Evolutionary conservation across 2,888 invertebrate genomes (phyloP).

Genomic region (Eumerus sabulonum): DNA sequence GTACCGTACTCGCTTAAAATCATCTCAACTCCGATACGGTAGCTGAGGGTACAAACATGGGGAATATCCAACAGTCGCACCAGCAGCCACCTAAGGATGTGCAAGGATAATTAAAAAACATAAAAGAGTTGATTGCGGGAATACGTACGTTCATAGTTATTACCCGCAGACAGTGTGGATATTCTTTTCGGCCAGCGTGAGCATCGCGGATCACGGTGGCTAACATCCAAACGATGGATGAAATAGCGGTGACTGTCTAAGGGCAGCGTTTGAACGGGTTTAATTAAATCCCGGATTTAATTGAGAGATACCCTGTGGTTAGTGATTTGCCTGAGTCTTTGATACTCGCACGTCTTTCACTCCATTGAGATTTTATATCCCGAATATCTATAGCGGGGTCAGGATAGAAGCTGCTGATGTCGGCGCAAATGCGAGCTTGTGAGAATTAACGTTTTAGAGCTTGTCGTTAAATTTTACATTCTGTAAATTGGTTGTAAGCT

Average conservation of each 20-base stretch:
- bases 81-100: slow-evolving; percentile 39
- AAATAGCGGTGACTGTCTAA: too few relatives aligned
- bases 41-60: too few relatives aligned
- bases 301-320: background rate
- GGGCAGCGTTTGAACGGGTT: slow-evolving; percentile 46
- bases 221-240: too few relatives aligned
- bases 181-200: too few relatives aligned
- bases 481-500: slow-evolving; percentile 43
- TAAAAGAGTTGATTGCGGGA: slow-evolving; percentile 59
- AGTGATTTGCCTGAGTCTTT: background rate
- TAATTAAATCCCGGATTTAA: slow-evolving; percentile 58
- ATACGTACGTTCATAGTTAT: too few relatives aligned
- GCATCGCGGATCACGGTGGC: too few relatives aligned
- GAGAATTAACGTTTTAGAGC: too few relatives aligned
- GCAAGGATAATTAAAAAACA: slow-evolving; percentile 61
- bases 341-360: background rate
- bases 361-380: slow-evolving; percentile 16
- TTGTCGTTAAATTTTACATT: slow-evolving; percentile 36
- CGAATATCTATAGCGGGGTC: background rate
- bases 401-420: background rate
- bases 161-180: slow-evolving; percentile 33
- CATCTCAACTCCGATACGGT: slow-evolving; percentile 4
- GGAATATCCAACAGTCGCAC: too few relatives aligned
- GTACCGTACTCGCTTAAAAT: slow-evolving; percentile 20
- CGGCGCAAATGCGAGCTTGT: background rate